phyloP scores from a whole-genome alignment of 1,140 invertebrate species.

The Atta texana region DNA sequence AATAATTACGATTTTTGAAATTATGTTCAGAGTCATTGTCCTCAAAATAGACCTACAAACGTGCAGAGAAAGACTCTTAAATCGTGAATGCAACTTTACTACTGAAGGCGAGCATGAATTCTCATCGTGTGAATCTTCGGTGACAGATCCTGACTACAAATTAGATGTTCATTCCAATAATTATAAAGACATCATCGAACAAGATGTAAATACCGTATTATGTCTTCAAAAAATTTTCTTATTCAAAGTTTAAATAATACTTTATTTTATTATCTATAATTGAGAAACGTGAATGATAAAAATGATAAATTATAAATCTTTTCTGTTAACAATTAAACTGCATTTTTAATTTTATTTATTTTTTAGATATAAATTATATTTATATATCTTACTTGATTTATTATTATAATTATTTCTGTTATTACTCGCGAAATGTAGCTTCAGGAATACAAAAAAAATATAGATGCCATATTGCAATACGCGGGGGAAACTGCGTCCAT shows the following conservation, averaged over 20 bases:
- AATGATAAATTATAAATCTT: background rate
- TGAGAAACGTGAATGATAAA: background rate
- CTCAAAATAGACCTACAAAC: conserved; percentile 60
- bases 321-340: background rate
- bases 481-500: conserved; percentile 71
- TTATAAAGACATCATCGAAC: conserved; percentile 62
- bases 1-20: background rate
- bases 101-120: conserved; percentile 66
- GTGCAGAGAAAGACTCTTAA: conserved; percentile 66
- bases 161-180: conserved; percentile 68
- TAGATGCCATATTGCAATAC: conserved; percentile 74
- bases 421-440: conserved; percentile 59
- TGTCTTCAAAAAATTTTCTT: background rate
- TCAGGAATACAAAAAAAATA: conserved; percentile 69
- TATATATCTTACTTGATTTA: background rate
- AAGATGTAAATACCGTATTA: conserved; percentile 63
- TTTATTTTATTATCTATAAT: background rate
- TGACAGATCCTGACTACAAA: background rate
- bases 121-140: background rate
- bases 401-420: background rate
- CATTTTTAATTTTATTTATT: background rate
- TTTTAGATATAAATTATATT: background rate
- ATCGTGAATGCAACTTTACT: conserved; percentile 57
- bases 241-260: background rate
- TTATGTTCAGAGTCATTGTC: conserved; percentile 72